These are phyloP conservation scores for Petrocephalus zakoni DNA, from an alignment of 2,113 vertebrate species.

Conservation along the genomic window DNA sequence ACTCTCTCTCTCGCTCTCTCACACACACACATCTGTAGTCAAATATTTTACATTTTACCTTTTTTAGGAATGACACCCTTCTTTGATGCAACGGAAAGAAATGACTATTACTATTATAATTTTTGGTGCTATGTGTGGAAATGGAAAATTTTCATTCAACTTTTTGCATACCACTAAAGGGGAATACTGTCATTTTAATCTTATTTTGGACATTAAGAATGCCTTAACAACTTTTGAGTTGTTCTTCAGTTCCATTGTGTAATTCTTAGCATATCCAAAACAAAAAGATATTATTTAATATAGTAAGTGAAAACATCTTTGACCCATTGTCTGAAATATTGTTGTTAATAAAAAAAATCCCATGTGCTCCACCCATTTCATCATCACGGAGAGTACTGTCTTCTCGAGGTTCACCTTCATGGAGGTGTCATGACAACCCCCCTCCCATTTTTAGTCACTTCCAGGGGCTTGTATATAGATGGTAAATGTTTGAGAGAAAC, in stretches of 20 bases:
- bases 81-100: not conserved
- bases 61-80: not conserved
- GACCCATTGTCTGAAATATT: not conserved
- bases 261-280: not conserved
- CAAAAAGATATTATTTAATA: not conserved
- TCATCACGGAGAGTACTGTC: not conserved
- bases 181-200: not conserved
- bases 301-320: not conserved
- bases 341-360: not conserved
- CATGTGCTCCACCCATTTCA: not conserved
- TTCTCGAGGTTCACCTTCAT: too few species aligned
- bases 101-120: not conserved
- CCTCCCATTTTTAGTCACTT: not conserved
- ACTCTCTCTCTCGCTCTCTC: not conserved
- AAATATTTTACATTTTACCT: not conserved
- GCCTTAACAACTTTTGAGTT: not conserved
- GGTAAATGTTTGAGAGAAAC: not conserved
- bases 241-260: not conserved
- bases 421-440: not conserved
- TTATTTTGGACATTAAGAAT: not conserved
- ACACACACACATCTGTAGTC: not conserved
- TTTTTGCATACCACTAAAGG: not conserved
- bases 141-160: not conserved
- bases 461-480: not conserved
- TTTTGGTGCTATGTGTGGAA: not conserved